Base-by-base conservation (phyloP, 1,140 invertebrate species). In the Hirudo medicinalis region DNA sequence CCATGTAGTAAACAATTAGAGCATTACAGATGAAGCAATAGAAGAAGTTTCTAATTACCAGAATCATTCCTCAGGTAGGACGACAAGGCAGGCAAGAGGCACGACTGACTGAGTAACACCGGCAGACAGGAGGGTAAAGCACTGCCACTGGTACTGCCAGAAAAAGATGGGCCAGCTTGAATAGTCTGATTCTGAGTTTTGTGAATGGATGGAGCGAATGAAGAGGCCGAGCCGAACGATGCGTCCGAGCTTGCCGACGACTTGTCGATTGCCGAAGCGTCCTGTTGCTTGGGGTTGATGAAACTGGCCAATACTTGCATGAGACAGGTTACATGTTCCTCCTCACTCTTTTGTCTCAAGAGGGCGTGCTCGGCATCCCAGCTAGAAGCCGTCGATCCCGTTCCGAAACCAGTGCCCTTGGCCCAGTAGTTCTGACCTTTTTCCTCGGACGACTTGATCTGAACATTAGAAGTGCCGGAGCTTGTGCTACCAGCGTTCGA, bases 291-390 rank as follows among this genome's bases (percentile, higher is more conserved):
- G 1, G 89, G 88, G 78, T 91, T 91, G 72, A 93, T 91, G 79
- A 90, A 93, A 77, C 90, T 91, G 0, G 90, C 89, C 71, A 93
- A 80, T 1, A 92, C 89, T 78, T 82, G 68, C n/a, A 78, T n/a
- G 11, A 91, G 78, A 75, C 88, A 91, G 0, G 91, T 92, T 8
- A 94, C 91, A 78, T 95, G 91, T 79, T 94, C 91, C 79, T 96
- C 92, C 81, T 96, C 91, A 74, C 89, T 90, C 67, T 88, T 87
- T 79, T 94, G 91, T 17, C 91, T 84, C 67, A 91, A 79, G n/a
- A 96, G 80, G 32, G 91, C 91, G 77, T 94, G 90, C 77, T 95
- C 92, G 15, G 95, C 91, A 81, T 97, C 93, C 93, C 93, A 97
- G 40, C 90, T 91, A 77, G 94, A 92, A 71, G 91, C 89, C 2